A percentile compares a stretch with the other conserved stretches of the same genome.
These are phyloP conservation scores for Porites rus DNA, from an alignment of 92 coral and sea anemone genomes.

Conservation along the genomic window DNA sequence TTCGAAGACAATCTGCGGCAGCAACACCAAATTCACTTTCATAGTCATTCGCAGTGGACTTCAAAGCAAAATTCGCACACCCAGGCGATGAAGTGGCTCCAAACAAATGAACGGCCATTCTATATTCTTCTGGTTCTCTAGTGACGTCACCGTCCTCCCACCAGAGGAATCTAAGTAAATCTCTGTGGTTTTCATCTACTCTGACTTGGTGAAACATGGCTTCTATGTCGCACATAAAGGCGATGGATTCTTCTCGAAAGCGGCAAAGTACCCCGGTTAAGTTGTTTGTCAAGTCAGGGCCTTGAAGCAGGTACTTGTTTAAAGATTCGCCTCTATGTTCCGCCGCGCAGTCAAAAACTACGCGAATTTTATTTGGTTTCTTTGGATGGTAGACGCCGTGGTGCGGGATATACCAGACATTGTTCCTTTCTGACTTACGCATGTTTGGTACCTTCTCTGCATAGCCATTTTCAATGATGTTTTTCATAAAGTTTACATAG, in stretches of 20 bases:
- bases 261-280: slow-evolving; percentile 64
- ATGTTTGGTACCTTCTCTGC: slow-evolving; percentile 27
- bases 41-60: slow-evolving; percentile 53
- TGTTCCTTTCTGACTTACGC: neutral
- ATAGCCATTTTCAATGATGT: slow-evolving; percentile 53
- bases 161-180: slow-evolving; percentile 66
- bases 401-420: slow-evolving; percentile 64
- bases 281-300: slow-evolving; percentile 72
- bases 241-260: slow-evolving; percentile 51
- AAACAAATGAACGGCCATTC: slow-evolving; percentile 65
- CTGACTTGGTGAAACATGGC: slow-evolving; percentile 76
- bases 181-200: slow-evolving; percentile 53
- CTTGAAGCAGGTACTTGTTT: slow-evolving; percentile 71
- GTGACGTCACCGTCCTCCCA: slow-evolving; percentile 56
- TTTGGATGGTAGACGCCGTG: slow-evolving; percentile 69
- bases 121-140: slow-evolving; percentile 41
- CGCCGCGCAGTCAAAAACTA: slow-evolving; percentile 61
- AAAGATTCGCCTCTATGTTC: slow-evolving; percentile 49
- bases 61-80: slow-evolving; percentile 68
- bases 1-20: slow-evolving; percentile 48
- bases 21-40: slow-evolving; percentile 44
- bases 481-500: slow-evolving; percentile 53
- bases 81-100: slow-evolving; percentile 73
- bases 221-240: slow-evolving; percentile 69
- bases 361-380: slow-evolving; percentile 64